These are phyloP conservation scores for Mesocentrotus franciscanus DNA, from an alignment of 53 echinoderm and acorn worm species.

Conservation along the genomic window DNA sequence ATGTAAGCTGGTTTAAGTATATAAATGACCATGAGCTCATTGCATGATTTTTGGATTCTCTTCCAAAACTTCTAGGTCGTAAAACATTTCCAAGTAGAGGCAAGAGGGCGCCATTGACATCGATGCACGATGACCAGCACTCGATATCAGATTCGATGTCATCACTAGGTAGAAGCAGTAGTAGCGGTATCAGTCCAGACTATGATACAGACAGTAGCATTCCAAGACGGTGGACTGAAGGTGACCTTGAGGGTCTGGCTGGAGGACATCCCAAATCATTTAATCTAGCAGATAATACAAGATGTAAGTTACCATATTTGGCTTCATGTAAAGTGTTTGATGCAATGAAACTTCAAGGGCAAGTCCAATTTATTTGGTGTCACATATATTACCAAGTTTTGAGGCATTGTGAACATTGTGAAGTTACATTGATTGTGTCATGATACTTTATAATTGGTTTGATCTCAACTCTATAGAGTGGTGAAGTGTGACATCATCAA, in stretches of 20 bases:
- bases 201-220: constrained; percentile 73
- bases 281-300: constrained; percentile 44
- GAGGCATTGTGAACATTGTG: too few species aligned
- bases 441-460: too few species aligned
- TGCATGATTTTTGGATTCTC: not conserved
- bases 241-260: constrained; percentile 54
- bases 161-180: constrained; percentile 88
- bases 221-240: constrained; percentile 78
- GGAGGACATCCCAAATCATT: constrained; percentile 44
- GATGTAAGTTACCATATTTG: constrained; percentile 27
- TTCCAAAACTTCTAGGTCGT: constrained; percentile 68
- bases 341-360: not conserved
- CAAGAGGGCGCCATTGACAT: constrained; percentile 69
- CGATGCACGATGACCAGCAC: constrained; percentile 75
- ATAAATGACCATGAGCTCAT: not conserved
- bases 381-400: not conserved
- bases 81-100: constrained; percentile 95
- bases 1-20: not conserved
- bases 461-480: too few species aligned
- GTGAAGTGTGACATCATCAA: too few species aligned
- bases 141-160: constrained; percentile 68
- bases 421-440: too few species aligned
- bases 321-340: too few species aligned
- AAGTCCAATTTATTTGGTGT: not conserved
- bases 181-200: constrained; percentile 83